These are phyloP conservation scores for Hyperoplus immaculatus DNA, from an alignment of 2,797 vertebrate species.

Conservation along the genomic window DNA sequence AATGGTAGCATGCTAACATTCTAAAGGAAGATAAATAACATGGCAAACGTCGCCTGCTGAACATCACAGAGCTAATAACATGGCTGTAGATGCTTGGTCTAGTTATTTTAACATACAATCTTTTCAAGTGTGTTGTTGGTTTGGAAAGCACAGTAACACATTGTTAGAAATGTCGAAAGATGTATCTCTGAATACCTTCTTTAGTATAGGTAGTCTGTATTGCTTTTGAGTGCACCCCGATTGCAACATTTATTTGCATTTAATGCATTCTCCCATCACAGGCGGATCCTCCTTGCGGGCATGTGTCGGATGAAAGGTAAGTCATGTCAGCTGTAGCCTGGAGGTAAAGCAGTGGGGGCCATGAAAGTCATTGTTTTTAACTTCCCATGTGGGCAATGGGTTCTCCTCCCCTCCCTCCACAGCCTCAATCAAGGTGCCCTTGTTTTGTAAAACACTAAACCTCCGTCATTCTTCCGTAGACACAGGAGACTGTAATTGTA, in stretches of 20 bases:
- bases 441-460: constrained; percentile 15
- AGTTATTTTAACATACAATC: background rate
- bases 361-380: background rate
- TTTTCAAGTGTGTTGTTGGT: background rate
- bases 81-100: background rate
- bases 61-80: background rate
- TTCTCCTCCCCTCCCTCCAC: background rate
- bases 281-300: constrained; percentile 11
- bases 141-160: background rate
- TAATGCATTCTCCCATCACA: constrained; percentile 10
- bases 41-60: background rate
- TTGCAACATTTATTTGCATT: background rate
- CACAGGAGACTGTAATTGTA: background rate
- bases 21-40: background rate
- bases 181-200: background rate
- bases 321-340: constrained; percentile 31
- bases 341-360: background rate
- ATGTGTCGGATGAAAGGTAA: constrained; percentile 20
- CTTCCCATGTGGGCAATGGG: constrained; percentile 18
- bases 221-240: background rate
- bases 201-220: background rate
- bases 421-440: constrained; percentile 35
- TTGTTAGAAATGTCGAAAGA: background rate
- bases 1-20: background rate
- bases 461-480: constrained; percentile 8